Evolutionary conservation across 1,140 invertebrate species (phyloP).

Genomic region (Sitobion miscanthi): DNA sequence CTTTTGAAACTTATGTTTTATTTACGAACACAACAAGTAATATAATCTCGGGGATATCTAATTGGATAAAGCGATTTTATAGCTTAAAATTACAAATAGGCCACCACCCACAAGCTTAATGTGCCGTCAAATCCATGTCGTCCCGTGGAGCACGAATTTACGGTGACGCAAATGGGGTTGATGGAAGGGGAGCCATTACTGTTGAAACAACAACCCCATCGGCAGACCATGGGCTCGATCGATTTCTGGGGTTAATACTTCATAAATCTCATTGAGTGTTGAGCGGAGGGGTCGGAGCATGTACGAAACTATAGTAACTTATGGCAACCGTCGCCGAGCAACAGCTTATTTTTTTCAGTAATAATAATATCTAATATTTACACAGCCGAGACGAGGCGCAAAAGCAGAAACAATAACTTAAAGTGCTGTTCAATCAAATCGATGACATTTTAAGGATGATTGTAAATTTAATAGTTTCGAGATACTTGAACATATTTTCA

Average conservation of each 20-base stretch:
- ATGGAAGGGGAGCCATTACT: not conserved
- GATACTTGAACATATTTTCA: not conserved
- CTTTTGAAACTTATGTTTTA: no score
- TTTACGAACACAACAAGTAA: no score
- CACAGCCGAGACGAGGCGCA: not conserved
- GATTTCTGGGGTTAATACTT: not conserved
- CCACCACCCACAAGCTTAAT: not conserved
- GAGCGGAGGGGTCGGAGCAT: not conserved
- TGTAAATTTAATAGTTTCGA: not conserved
- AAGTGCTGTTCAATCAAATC: not conserved
- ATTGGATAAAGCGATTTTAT: not conserved
- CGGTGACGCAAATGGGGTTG: not conserved
- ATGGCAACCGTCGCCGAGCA: not conserved
- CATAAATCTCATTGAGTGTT: not conserved
- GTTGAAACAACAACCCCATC: not conserved
- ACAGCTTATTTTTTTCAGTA: not conserved
- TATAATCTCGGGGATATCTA: no score
- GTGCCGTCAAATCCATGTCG: not conserved
- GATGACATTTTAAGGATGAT: not conserved
- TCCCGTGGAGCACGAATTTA: not conserved
- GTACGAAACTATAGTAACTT: not conserved
- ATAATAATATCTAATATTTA: no score
- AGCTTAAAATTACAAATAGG: not conserved
- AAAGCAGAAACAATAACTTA: not conserved
- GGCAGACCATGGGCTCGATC: not conserved